Base-by-base conservation (phyloP, 35 echinoderm and acorn worm genomes). In the Apostichopus parvimensis region DNA sequence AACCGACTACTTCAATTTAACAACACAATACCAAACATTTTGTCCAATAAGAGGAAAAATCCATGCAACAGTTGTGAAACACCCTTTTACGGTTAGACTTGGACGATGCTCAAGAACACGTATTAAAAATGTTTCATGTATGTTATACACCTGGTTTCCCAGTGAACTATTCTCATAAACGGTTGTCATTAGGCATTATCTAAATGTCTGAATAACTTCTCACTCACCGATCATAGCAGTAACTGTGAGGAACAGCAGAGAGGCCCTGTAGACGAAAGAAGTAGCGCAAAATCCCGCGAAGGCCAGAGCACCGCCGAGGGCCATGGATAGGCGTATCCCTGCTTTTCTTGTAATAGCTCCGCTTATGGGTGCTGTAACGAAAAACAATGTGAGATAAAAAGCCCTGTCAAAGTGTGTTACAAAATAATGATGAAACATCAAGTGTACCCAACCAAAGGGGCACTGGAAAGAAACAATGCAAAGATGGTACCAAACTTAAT, bases 141-240 rank as follows among this genome's bases (percentile, higher is more conserved):
- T 45, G 34, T 4, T 45, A 45, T 45, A 45, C 34, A 45, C 34
- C 34, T 45, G 34, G 34, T 45, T 45, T 45, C 34, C 34, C 34
- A 45, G 34, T 45, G 34, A 45, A 45, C 34, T 45, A 45, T 45
- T 45, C 34, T 45, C 34, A 45, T 45, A 45, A 3, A 3, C 34
- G 34, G 34, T 45, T 45, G 34, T 45, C 34, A 45, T 45, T 45
- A 45, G 2, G 34, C 34, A 45, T 45, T 45, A 45, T 45, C 34
- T 3, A 45, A 45, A 45, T 45, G 34, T 45, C 34, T 45, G 34
- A 45, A 45, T 26, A 45, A 10, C 81, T 9, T 18, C 25, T n/a
- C 6, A 87, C 89, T 91, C 52, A 91, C 89, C 89, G 11, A 91
- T 79, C 89, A 91, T 91, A 14, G 79, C 15, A 23, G 89, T 17